Evolutionary conservation across 92 coral and sea anemone genomes (phyloP).

Genomic region (Nematostella vectensis): DNA sequence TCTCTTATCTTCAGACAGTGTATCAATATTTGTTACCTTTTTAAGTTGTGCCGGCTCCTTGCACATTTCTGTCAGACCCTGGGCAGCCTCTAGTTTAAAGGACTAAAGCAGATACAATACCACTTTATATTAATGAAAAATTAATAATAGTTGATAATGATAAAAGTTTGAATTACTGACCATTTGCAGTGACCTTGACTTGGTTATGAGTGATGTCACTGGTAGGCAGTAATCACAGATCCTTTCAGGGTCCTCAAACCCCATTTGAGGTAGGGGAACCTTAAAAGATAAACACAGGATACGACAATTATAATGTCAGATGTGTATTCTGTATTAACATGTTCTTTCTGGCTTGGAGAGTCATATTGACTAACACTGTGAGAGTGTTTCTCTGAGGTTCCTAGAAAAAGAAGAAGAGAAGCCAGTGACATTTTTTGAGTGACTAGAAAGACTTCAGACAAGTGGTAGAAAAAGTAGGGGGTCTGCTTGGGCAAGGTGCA

Average conservation of each 20-base stretch:
- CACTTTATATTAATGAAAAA: neutral
- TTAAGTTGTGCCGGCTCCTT: constrained; percentile 67
- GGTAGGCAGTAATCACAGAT: constrained; percentile 87
- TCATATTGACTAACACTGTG: too few relatives aligned
- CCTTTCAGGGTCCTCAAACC: constrained; percentile 95
- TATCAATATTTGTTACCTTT: too few relatives aligned
- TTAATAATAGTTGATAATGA: neutral
- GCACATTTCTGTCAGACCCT: constrained; percentile 70
- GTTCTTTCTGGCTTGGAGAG: too few relatives aligned
- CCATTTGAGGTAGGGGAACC: constrained; percentile 95
- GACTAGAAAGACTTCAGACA: too few relatives aligned
- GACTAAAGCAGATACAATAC: constrained; percentile 23
- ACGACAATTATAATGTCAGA: too few relatives aligned
- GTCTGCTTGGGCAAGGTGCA: too few relatives aligned
- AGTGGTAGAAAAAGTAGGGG: too few relatives aligned
- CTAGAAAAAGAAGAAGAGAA: too few relatives aligned
- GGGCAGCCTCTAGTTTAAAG: constrained; percentile 84
- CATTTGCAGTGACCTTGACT: constrained; percentile 90
- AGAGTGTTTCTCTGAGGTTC: too few relatives aligned
- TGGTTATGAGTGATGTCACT: constrained; percentile 73
- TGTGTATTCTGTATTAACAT: too few relatives aligned
- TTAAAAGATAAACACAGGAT: constrained; percentile 7
- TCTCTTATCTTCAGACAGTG: too few relatives aligned
- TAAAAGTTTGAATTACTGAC: constrained; percentile 28
- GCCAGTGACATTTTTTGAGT: too few relatives aligned